Percentiles rank a stretch among this genome's conserved stretches.
phyloP scores from a whole-genome alignment of 1,140 invertebrate genomes.

The Meloidogyne hapla region DNA sequence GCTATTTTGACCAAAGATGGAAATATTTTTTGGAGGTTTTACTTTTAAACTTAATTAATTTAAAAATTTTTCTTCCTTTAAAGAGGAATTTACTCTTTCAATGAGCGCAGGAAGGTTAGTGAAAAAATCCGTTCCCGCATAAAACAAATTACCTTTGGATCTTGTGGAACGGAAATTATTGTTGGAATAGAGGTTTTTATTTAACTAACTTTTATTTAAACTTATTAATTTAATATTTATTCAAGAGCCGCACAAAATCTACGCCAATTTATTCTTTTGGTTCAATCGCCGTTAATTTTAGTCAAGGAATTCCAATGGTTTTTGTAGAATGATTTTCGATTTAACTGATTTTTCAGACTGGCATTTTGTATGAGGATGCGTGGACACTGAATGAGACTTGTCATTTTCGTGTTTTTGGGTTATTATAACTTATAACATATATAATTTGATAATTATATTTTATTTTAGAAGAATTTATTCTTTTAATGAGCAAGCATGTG shows the following conservation, averaged over 20 bases:
- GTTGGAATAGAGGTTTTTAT: constrained; percentile 66
- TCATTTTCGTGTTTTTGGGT: constrained; percentile 66
- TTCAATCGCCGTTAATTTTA: constrained; percentile 73
- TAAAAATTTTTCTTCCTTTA: constrained; percentile 64
- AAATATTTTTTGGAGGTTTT: constrained; percentile 92
- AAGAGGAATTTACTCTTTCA: constrained; percentile 89
- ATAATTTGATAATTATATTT: not conserved
- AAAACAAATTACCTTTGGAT: constrained; percentile 71
- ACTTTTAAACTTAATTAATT: constrained; percentile 72
- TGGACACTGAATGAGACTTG: constrained; percentile 92
- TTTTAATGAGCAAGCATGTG: no score
- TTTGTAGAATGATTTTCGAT: constrained; percentile 42
- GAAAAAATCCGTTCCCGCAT: constrained; percentile 90
- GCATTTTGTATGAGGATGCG: constrained; percentile 92
- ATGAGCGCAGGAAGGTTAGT: constrained; percentile 89
- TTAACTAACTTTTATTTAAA: no score
- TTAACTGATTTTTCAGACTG: constrained; percentile 76
- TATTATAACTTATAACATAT: not conserved
- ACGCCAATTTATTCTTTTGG: constrained; percentile 93
- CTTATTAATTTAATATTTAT: no score
- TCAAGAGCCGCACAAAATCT: constrained; percentile 82
- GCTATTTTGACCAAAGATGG: constrained; percentile 85
- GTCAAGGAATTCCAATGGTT: constrained; percentile 67
- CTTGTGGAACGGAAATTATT: constrained; percentile 65
- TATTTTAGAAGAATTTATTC: no score